Percentiles rank a stretch among this genome's conserved stretches.
phyloP scores from a whole-genome alignment of 2,888 invertebrate genomes.

The Acronicta psi region DNA sequence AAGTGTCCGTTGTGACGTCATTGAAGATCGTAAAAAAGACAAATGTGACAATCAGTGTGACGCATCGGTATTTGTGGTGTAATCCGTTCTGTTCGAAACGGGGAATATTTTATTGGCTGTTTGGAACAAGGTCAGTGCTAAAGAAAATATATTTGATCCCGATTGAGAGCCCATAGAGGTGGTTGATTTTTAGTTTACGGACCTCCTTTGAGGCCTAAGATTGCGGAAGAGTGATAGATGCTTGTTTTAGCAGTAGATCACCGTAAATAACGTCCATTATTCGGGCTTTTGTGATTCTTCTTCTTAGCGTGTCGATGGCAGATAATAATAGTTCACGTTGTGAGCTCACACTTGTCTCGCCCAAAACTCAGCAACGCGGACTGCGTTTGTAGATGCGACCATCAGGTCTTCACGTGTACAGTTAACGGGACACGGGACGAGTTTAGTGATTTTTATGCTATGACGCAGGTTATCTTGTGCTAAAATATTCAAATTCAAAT shows the following conservation, averaged over 20 bases:
- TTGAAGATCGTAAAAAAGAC: slow-evolving; percentile 70
- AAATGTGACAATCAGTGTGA: slow-evolving; percentile 70
- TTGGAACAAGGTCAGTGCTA: slow-evolving; percentile 41
- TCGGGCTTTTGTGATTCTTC: background rate
- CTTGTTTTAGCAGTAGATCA: slow-evolving; percentile 13
- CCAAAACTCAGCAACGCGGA: no score
- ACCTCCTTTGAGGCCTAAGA: slow-evolving; percentile 11
- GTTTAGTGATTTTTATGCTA: no score
- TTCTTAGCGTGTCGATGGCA: no score
- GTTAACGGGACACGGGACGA: no score
- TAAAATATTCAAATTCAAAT: no score
- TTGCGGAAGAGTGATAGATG: slow-evolving; percentile 27
- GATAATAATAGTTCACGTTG: no score
- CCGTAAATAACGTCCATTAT: background rate
- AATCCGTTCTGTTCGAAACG: slow-evolving; percentile 41
- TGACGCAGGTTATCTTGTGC: no score
- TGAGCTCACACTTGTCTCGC: no score
- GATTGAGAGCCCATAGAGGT: slow-evolving; percentile 41
- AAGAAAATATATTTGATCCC: slow-evolving; percentile 52
- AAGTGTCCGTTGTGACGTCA: slow-evolving; percentile 41
- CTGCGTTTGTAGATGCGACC: no score
- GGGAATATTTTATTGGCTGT: slow-evolving; percentile 44
- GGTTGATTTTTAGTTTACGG: slow-evolving; percentile 41
- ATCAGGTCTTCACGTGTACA: no score
- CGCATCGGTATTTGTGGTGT: slow-evolving; percentile 58